Evolutionary conservation across 2,797 vertebrate species (phyloP), one percentile per base, ranked within the genome.

Genomic region (Parotocinclus haroldoi): DNA sequence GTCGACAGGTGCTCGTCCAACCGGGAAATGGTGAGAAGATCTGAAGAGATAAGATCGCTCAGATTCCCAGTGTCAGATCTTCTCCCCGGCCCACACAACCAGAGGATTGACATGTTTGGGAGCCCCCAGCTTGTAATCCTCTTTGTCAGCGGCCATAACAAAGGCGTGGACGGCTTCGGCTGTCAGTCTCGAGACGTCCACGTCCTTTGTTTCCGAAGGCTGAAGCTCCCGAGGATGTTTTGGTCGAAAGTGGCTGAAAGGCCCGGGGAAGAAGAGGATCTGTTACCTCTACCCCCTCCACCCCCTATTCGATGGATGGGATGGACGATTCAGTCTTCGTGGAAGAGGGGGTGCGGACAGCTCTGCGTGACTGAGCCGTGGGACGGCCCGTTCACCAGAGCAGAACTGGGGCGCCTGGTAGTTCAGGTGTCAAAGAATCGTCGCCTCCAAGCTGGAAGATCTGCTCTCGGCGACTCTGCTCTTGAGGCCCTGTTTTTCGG

Each of bases 361-460:
- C 92, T 94, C 89, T 85, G 89, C 85, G 84, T 93, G 88, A 92
- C 49, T 90, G 84, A 85, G 84, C 82, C 87, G 86, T 89, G 54
- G 42, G 66, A 53, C 46, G 44, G 76, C 83, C 76, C 27, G 58
- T 62, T 70, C 45, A 66, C 64, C 40, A 52, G 38, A 66, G 61
- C n/a, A 27, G 27, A 27, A 27, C 27, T 27, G 27, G 27, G 27
- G 5, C 27, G 5, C 27, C 27, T 27, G 2, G 27, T 27, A 27
- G 2, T 27, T 27, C 27, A 27, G 27, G 27, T 2, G 27, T 27
- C 27, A 27, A 27, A 27, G n/a, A n/a, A n/a, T n/a, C n/a, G n/a
- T n/a, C n/a, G n/a, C n/a, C n/a, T n/a, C n/a, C n/a, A n/a, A n/a
- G n/a, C n/a, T n/a, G n/a, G n/a, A n/a, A n/a, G 27, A 5, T 27